Evolutionary conservation across 2,888 invertebrate genomes (phyloP).

Genomic region (Didymodactylos carnosus): DNA sequence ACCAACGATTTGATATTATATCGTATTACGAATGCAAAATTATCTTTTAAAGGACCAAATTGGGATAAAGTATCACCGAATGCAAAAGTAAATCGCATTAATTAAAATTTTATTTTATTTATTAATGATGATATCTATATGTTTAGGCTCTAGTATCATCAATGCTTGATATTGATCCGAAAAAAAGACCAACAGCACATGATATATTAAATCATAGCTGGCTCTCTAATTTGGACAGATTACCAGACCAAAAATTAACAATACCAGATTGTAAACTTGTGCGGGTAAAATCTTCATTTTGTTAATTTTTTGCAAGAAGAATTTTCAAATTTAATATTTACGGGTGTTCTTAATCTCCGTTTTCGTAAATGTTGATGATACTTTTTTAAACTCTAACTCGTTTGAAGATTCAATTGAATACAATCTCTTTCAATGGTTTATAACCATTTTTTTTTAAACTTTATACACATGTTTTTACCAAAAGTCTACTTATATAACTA

Average conservation of each 20-base stretch:
- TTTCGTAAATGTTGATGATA: too few relatives aligned
- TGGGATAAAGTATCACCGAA: neutral
- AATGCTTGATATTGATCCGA: conserved; percentile 85
- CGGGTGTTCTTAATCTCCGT: too few relatives aligned
- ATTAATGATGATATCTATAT: neutral
- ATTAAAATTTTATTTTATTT: neutral
- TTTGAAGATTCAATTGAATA: too few relatives aligned
- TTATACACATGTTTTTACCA: too few relatives aligned
- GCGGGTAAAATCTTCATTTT: neutral
- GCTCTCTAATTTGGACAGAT: conserved; percentile 48
- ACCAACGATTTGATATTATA: neutral
- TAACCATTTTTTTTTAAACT: too few relatives aligned
- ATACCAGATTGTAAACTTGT: conserved; percentile 26
- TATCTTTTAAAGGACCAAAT: neutral
- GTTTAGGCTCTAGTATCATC: conserved; percentile 58
- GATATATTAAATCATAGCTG: conserved; percentile 66
- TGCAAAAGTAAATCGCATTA: neutral
- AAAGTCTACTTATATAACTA: too few relatives aligned
- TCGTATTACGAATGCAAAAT: neutral
- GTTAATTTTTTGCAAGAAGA: neutral
- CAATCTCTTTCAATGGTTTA: too few relatives aligned
- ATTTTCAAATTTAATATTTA: too few relatives aligned
- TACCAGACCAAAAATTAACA: conserved; percentile 39
- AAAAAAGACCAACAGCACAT: conserved; percentile 63
- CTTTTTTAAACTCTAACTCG: too few relatives aligned